Percentiles rank a stretch among this genome's conserved stretches.
These are phyloP conservation scores for Podarcis muralis DNA, from an alignment of 2,113 vertebrate species.

Conservation along the genomic window DNA sequence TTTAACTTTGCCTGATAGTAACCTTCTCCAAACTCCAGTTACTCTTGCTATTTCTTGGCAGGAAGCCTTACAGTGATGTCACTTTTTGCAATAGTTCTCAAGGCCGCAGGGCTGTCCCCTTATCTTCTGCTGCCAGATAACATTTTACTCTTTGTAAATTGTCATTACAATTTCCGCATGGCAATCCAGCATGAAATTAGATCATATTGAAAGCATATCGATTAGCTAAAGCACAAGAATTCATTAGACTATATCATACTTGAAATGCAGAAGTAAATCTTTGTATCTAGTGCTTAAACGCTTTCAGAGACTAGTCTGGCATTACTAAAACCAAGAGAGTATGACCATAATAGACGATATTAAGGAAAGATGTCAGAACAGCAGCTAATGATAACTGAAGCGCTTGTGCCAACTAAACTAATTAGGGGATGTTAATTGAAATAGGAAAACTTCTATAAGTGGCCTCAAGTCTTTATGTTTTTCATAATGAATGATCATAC, in stretches of 20 bases:
- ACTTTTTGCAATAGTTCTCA: neutral
- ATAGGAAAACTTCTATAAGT: neutral
- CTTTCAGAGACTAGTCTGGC: neutral
- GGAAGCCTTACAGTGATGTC: neutral
- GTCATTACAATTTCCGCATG: neutral
- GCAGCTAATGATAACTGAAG: neutral
- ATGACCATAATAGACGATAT: neutral
- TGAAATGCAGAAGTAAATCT: conserved; percentile 21
- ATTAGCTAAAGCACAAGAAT: conserved; percentile 8
- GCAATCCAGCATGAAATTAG: neutral
- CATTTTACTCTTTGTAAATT: neutral
- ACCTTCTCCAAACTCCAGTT: neutral
- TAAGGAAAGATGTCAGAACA: neutral
- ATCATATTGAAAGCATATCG: neutral
- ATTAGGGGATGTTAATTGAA: neutral
- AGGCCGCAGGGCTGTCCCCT: neutral
- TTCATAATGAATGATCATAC: neutral
- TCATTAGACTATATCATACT: conserved; percentile 4
- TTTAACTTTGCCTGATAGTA: neutral
- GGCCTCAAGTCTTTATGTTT: neutral
- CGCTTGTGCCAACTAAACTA: neutral
- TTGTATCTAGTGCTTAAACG: neutral
- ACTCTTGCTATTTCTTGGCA: neutral
- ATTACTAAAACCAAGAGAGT: neutral
- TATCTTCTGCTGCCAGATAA: conserved; percentile 5